Evolutionary conservation across 2,888 invertebrate genomes (phyloP).

Genomic region (Chalcis sispes): DNA sequence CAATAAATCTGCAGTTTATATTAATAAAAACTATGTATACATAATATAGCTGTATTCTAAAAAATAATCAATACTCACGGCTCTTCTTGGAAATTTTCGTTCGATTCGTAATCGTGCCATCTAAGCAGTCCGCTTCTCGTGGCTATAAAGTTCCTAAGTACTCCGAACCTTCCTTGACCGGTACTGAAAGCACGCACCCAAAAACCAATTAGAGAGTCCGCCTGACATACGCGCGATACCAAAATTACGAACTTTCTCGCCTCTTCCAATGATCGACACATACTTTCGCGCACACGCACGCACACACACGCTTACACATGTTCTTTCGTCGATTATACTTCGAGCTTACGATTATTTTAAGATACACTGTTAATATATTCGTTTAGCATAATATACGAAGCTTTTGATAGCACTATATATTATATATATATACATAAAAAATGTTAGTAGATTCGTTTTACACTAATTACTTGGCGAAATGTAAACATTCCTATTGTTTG

Average conservation of each 20-base stretch:
- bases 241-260: constrained; percentile 11
- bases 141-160: constrained; percentile 90
- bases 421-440: neutral
- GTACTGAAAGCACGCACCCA: constrained; percentile 81
- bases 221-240: neutral
- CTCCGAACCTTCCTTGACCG: constrained; percentile 92
- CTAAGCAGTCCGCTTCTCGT: constrained; percentile 92
- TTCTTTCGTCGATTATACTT: neutral
- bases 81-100: constrained; percentile 80
- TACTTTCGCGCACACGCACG: neutral
- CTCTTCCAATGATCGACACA: neutral
- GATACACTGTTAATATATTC: neutral
- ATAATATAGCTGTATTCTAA: too few relatives aligned
- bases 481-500: neutral
- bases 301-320: neutral
- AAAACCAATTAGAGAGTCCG: constrained; percentile 8
- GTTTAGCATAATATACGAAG: neutral
- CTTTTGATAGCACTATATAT: neutral
- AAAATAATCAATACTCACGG: constrained; percentile 79
- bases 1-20: too few relatives aligned
- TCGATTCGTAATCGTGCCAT: constrained; percentile 87
- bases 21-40: too few relatives aligned
- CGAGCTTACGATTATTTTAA: neutral
- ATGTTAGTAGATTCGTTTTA: constrained; percentile 35
- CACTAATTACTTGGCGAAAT: constrained; percentile 13